Evolutionary conservation across 2,797 vertebrate species (phyloP), one percentile per base, ranked within the genome.

Genomic region (Valencia hispanica): DNA sequence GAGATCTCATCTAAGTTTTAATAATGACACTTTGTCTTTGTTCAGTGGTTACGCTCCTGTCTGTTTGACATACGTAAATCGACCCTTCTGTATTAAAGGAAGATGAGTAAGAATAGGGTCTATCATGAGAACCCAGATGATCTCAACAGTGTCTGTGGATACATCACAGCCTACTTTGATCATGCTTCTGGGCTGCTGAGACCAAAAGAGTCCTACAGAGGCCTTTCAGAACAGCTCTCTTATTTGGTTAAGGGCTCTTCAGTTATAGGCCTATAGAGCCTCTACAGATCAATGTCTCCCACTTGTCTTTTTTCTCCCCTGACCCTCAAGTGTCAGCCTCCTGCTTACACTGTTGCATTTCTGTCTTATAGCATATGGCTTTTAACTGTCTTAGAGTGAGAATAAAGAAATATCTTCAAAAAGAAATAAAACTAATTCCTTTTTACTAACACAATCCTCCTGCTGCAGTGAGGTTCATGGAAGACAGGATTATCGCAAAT

Each of bases 181-280:
- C 66, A 73, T 69, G 84, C 70, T 82, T 70, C 74, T 79, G 89
- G 74, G 80, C 74, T 72, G 51, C 83, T 78, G 84, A 81, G 79
- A 80, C 79, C 81, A 84, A 75, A 72, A 77, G 86, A 90, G 86
- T 84, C 81, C 80, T 18, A 2, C 72, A 72, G 86, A 91, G 87
- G 78, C 77, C 83, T 79, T 84, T 74, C 79, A 91, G 53, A 80
- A 82, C 72, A 82, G 81, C 80, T 81, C 82, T 89, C 79, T 86
- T 75, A 86, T 91, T 92, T 92, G 87, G 77, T 86, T 89, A 86
- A 91, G 86, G 84, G 87, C 87, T 86, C 88, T 91, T 87, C 83
- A 88, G 82, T 81, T 85, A 65, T 68, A 86, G 84, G 79, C 82
- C 84, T 77, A 82, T 78, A 89, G 80, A 88, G 78, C 74, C 81